Percentiles rank a stretch among this genome's conserved stretches.
Conservation (phyloP, 1,140 invertebrate genomes). For the Sipha flava region DNA sequence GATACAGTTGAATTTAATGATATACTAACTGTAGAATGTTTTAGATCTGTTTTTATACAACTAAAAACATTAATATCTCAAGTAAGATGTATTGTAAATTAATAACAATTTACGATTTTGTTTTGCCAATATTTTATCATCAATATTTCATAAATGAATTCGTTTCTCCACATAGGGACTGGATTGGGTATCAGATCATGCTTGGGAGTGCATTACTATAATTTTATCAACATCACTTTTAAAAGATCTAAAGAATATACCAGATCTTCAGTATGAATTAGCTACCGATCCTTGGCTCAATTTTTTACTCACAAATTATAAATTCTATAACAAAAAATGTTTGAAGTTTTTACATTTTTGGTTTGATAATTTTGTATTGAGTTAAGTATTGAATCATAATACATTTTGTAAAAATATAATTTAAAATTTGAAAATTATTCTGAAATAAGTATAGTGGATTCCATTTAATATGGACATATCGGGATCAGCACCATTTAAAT, state of each 20-base stretch:
- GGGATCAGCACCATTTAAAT: too few species aligned
- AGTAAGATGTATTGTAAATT: background rate
- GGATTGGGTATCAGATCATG: background rate
- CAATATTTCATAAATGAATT: too few species aligned
- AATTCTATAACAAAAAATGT: background rate
- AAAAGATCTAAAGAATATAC: background rate
- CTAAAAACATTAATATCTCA: conserved; percentile 11
- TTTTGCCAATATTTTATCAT: too few species aligned
- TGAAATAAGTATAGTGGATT: too few species aligned
- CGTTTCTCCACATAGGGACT: background rate
- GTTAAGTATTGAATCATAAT: background rate
- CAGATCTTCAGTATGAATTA: background rate
- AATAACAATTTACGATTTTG: too few species aligned
- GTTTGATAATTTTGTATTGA: background rate
- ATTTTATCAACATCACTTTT: background rate
- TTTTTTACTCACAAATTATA: background rate
- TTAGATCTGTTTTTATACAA: background rate
- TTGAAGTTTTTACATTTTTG: conserved; percentile 19
- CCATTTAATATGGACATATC: too few species aligned
- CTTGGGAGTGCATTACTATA: conserved; percentile 1
- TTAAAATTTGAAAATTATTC: too few species aligned
- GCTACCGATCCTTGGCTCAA: conserved; percentile 4
- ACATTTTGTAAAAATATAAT: background rate
- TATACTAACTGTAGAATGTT: background rate
- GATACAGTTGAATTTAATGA: background rate